Conservation (phyloP, 2,797 vertebrate species). For the Saguinus oedipus region DNA sequence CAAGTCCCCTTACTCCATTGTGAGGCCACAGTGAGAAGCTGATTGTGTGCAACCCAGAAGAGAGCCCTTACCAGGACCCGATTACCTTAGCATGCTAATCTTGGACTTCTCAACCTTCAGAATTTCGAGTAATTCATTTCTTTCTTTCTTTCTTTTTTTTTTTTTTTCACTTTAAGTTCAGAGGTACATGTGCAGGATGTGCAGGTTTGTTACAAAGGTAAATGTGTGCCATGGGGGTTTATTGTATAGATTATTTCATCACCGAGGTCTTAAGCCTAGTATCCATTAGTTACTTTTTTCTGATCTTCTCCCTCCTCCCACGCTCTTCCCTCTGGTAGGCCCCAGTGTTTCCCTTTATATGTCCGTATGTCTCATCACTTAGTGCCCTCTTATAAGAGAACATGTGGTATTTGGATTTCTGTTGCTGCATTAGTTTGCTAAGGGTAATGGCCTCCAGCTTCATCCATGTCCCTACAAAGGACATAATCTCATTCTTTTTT, state of each 20-base stretch:
- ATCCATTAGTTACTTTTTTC: not conserved
- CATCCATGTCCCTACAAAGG: not conserved
- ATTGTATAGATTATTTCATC: not conserved
- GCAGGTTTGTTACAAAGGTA: not conserved
- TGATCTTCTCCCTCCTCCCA: not conserved
- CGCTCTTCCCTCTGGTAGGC: not conserved
- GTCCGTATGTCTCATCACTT: not conserved
- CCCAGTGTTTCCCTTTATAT: not conserved
- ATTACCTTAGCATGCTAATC: not conserved
- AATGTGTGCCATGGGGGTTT: not conserved
- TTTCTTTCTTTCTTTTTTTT: not conserved
- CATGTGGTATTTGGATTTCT: not conserved
- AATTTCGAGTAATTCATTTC: not conserved
- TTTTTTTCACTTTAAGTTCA: not conserved
- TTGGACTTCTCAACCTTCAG: not conserved
- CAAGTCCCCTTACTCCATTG: not conserved
- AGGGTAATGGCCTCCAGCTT: not conserved
- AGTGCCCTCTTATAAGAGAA: not conserved
- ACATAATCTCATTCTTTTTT: not conserved
- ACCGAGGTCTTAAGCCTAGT: not conserved
- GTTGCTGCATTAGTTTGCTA: not conserved
- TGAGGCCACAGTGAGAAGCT: not conserved
- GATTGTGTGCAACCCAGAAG: not conserved
- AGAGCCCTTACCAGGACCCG: fast-evolving
- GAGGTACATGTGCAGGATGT: not conserved